Evolutionary conservation across 53 echinoderm and acorn worm species (phyloP), one percentile per base, ranked within the genome.

Genomic region (Holothuria scabra): DNA sequence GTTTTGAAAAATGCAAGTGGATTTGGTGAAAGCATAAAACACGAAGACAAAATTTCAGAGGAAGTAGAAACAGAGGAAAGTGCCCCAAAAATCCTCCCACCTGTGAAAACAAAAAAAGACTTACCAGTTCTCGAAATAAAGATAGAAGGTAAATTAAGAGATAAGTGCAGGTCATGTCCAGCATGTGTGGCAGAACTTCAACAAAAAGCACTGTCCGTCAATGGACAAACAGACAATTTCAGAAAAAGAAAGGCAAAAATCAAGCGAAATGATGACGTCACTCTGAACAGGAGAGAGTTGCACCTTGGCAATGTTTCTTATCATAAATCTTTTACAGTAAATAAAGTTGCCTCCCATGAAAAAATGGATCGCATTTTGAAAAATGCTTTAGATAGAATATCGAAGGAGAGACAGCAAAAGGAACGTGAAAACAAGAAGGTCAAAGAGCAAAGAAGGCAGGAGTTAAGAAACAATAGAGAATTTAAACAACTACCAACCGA

Each of bases 251-350:
- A n/a, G 65, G 11, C 41, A 1, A n/a, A 63, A 34, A n/a, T 2
- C 25, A 13, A 63, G 69, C 37, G 49, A n/a, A 66, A 16, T 34
- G 33, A 66, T 44, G 18, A 48, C 69, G 33, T 55, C 30, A 57
- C 28, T 46, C 38, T 90, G 24, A 70, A 65, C 60, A 64, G 59
- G 31, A 81, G 81, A 1, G 37, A 71, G 22, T 55, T 69, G 37
- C 69, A 9, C 38, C 35, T 81, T 9, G 86, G 81, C 6, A 86
- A 90, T 25, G 25, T 85, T 37, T 61, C 82, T 3, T 92, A 92
- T 46, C 89, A 92, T 41, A 70, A 87, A 65, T 64, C 84, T 38
- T 92, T 87, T 33, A 90, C 83, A 41, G 87, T 92, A 56, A 92
- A n/a, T 34, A 22, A 34, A 69, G 13, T 30, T 22, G 22, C 16